A percentile compares a stretch with the other conserved stretches of the same genome.
Conservation (phyloP, 2,113 vertebrate genomes). For the Tretioscincus oriximinensis region DNA sequence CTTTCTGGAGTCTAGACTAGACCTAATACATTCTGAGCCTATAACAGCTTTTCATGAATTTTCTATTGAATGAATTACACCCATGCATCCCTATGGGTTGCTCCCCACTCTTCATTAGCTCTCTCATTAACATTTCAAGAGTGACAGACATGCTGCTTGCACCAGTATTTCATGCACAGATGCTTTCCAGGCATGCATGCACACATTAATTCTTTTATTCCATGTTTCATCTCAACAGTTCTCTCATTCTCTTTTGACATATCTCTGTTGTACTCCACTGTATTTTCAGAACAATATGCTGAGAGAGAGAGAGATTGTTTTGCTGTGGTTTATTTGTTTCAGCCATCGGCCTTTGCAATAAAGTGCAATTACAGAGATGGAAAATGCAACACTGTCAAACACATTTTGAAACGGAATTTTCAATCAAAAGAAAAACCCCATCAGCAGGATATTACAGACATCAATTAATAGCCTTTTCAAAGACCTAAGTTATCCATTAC, state of each 20-base stretch:
- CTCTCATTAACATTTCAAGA: slow-evolving; percentile 18
- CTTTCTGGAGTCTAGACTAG: background rate
- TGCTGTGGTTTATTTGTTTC: background rate
- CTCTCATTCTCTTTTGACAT: slow-evolving; percentile 19
- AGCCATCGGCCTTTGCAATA: background rate
- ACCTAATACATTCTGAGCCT: no score
- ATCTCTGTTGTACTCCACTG: background rate
- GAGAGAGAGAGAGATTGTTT: background rate
- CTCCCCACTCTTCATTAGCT: background rate
- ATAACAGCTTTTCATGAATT: background rate
- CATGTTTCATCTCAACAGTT: slow-evolving; percentile 14
- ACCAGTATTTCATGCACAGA: slow-evolving; percentile 11
- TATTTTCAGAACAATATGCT: background rate
- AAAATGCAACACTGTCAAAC: background rate
- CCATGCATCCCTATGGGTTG: background rate
- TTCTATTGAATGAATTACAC: background rate
- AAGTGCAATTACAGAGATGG: background rate
- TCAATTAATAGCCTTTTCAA: background rate
- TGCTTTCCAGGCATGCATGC: slow-evolving; percentile 9
- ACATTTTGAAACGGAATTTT: slow-evolving; percentile 1
- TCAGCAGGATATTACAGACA: background rate
- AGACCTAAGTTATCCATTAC: background rate
- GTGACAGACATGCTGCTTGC: background rate
- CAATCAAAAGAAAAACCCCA: background rate
- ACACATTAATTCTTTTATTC: slow-evolving; percentile 20